Conservation (phyloP, 2,113 vertebrate species). For the Marcusenius ussheri region DNA sequence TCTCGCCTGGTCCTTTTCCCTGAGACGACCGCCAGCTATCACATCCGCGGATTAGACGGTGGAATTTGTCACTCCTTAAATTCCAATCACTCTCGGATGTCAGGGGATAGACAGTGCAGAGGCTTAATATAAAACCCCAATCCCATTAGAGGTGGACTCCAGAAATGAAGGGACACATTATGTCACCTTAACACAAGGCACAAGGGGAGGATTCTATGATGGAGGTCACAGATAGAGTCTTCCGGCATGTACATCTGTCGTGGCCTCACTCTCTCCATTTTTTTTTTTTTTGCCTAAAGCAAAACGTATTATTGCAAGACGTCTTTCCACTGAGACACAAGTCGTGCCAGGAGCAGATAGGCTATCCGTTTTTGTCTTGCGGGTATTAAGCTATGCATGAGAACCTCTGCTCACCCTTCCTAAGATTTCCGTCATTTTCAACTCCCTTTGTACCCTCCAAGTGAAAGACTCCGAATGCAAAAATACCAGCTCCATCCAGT, state of each 20-base stretch:
- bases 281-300: constrained; percentile 58
- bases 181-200: constrained; percentile 47
- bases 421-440: constrained; percentile 26
- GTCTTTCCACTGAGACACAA: constrained; percentile 55
- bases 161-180: constrained; percentile 61
- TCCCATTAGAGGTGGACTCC: constrained; percentile 65
- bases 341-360: constrained; percentile 58
- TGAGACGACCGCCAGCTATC: constrained; percentile 48
- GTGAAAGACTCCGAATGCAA: constrained; percentile 39
- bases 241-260: constrained; percentile 47
- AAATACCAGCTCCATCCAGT: constrained; percentile 9
- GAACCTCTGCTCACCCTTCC: constrained; percentile 55
- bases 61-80: constrained; percentile 63
- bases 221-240: constrained; percentile 65
- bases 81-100: constrained; percentile 59
- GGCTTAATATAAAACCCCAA: constrained; percentile 67
- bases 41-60: constrained; percentile 54
- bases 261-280: constrained; percentile 46
- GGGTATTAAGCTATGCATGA: constrained; percentile 74
- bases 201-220: constrained; percentile 61
- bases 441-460: constrained; percentile 54
- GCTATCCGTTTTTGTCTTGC: constrained; percentile 52
- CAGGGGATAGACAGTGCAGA: constrained; percentile 45
- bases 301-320: constrained; percentile 71
- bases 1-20: constrained; percentile 41